A percentile compares a stretch with the other conserved stretches of the same genome.
phyloP scores from a whole-genome alignment of 2,888 invertebrate genomes.

The Bhutanitis thaidina region DNA sequence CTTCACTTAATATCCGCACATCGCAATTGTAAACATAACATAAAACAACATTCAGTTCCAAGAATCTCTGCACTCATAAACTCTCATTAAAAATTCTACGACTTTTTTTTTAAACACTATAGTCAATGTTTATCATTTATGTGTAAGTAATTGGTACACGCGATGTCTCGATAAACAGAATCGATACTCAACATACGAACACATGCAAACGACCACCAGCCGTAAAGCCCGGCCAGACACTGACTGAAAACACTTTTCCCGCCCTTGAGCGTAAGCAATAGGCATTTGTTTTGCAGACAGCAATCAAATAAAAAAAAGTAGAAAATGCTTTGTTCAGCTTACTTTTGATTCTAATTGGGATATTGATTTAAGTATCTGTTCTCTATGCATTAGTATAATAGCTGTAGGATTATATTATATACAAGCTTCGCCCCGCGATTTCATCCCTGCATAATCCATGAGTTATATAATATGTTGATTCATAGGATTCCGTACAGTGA shows the following conservation, averaged over 20 bases:
- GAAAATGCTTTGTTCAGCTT: background rate
- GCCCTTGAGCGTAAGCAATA: constrained; percentile 54
- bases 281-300: constrained; percentile 31
- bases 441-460: no score
- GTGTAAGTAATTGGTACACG: constrained; percentile 18
- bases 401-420: no score
- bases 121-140: constrained; percentile 17
- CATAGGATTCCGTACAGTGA: no score
- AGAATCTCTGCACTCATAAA: constrained; percentile 14
- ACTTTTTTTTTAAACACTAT: constrained; percentile 5
- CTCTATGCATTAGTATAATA: no score
- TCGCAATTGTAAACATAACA: constrained; percentile 19
- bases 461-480: no score
- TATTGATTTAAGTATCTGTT: no score
- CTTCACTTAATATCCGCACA: constrained; percentile 20
- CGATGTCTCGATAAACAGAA: constrained; percentile 10
- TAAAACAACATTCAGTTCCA: constrained; percentile 5
- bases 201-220: constrained; percentile 40
- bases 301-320: constrained; percentile 20
- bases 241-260: constrained; percentile 55
- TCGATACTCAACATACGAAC: constrained; percentile 15
- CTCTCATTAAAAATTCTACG: constrained; percentile 2
- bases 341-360: background rate
- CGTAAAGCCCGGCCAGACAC: constrained; percentile 52
- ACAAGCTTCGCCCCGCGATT: no score